These are phyloP conservation scores for Chloropsis cyanopogon DNA, from an alignment of 2,113 vertebrate species.

Conservation along the genomic window DNA sequence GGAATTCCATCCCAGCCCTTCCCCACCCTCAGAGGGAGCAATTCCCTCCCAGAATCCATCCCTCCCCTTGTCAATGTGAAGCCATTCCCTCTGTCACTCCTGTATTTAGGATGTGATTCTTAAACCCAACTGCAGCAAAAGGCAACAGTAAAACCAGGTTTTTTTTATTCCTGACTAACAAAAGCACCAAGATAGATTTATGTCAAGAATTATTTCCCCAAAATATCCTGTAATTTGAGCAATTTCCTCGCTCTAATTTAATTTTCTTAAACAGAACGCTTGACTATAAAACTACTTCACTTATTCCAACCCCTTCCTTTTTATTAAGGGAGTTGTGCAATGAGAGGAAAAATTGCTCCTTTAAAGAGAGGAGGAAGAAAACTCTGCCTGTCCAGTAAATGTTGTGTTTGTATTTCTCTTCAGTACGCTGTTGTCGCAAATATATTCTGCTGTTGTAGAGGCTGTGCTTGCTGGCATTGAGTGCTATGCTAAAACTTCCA, in stretches of 20 bases:
- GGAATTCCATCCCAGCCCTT: not conserved
- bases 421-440: slow-evolving; percentile 86
- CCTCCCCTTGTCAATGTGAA: not conserved
- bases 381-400: slow-evolving; percentile 36
- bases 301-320: not conserved
- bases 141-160: not conserved
- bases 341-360: not conserved
- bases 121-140: not conserved
- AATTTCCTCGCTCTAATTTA: not conserved
- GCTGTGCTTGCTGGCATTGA: slow-evolving; percentile 91
- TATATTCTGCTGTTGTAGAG: slow-evolving; percentile 88
- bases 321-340: not conserved
- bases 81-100: not conserved
- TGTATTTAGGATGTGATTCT: not conserved
- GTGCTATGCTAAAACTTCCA: slow-evolving; percentile 85
- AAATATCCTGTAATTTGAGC: not conserved
- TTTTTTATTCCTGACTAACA: not conserved
- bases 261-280: not conserved
- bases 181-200: not conserved
- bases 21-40: accelerated
- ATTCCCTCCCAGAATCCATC: not conserved
- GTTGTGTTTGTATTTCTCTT: slow-evolving; percentile 67
- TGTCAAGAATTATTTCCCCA: not conserved
- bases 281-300: not conserved
- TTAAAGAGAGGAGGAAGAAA: not conserved